These are phyloP conservation scores for Meloe dianella DNA, from an alignment of 2,888 invertebrate genomes.

Conservation along the genomic window DNA sequence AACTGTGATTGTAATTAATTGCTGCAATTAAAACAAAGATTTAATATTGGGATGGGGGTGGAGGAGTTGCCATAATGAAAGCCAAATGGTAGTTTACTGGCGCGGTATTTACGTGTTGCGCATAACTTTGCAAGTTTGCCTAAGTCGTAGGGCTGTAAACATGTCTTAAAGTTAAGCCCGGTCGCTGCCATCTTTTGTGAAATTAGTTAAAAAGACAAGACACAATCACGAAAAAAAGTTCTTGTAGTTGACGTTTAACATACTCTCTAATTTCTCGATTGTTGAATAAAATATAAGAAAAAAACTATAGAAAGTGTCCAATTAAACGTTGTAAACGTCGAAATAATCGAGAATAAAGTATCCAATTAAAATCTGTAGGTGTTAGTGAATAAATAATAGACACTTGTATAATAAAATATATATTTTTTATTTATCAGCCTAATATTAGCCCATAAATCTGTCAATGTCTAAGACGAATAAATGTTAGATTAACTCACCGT, in stretches of 20 bases:
- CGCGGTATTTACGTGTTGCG: conserved; percentile 60
- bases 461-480: conserved; percentile 8
- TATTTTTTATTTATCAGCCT: conserved; percentile 14
- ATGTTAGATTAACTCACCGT: conserved; percentile 17
- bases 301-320: neutral
- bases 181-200: conserved; percentile 52
- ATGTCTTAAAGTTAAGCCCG: conserved; percentile 58
- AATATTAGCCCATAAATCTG: conserved; percentile 13
- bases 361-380: conserved; percentile 2
- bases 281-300: neutral
- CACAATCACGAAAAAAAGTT: neutral
- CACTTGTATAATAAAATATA: neutral
- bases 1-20: conserved; percentile 57
- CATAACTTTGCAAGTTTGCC: conserved; percentile 60
- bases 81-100: conserved; percentile 57
- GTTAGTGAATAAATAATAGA: neutral
- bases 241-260: neutral
- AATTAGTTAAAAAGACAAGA: conserved; percentile 41
- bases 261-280: neutral
- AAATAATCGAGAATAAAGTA: neutral
- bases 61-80: conserved; percentile 55
- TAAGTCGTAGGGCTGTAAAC: conserved; percentile 59
- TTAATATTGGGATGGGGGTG: conserved; percentile 55
- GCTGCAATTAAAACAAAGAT: conserved; percentile 59
- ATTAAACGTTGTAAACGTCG: neutral